Base-by-base conservation (phyloP, 2,888 invertebrate species). In the Mimachlamys varia region DNA sequence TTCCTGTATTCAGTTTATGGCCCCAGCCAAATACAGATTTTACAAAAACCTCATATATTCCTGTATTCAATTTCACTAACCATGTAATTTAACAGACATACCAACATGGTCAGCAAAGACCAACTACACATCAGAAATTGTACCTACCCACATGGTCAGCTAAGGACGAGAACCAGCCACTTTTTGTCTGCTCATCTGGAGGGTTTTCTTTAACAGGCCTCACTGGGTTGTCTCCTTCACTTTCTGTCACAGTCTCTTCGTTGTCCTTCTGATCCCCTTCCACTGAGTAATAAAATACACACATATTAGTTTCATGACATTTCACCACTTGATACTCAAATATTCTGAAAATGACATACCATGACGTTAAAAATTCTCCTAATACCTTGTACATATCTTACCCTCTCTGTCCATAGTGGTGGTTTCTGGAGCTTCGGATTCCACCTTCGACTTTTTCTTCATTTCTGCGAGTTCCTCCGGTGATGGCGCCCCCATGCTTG, bases 401-500 rank as follows among this genome's bases (percentile, higher is more conserved):
- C 76, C 27, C 49, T 89, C 89, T 88, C 89, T 89, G 22, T 89
- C 90, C 33, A 89, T 88, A 13, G 89, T 62, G 17, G 33, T 90
- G 88, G 90, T 90, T 19, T 89, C 91, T 37, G 90, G 62, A 15
- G 89, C 89, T 89, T 92, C 90, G 7, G 62, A 53, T 27, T 89
- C 90, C 5, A 58, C 88, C 50, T 92, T 88, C 19, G 88, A 92
- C 44, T 88, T 89, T 27, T 33, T 76, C 76, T 76, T 76, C 76
- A 76, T 76, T 33, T 76, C 76, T 0, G 98, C 98, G 90, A 98
- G 95, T 95, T 98, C 98, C 95, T 98, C 98, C 0, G 99, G 98
- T 95, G 98, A 98, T 0, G 98, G 98, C 0, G 98, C 98, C 4
- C 98, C 98, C 58, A 99, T 98, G 22, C 98, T 97, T 87, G 98